Evolutionary conservation across 2,888 invertebrate species (phyloP), one percentile per base, ranked within the genome.

Genomic region (Folsomia candida): DNA sequence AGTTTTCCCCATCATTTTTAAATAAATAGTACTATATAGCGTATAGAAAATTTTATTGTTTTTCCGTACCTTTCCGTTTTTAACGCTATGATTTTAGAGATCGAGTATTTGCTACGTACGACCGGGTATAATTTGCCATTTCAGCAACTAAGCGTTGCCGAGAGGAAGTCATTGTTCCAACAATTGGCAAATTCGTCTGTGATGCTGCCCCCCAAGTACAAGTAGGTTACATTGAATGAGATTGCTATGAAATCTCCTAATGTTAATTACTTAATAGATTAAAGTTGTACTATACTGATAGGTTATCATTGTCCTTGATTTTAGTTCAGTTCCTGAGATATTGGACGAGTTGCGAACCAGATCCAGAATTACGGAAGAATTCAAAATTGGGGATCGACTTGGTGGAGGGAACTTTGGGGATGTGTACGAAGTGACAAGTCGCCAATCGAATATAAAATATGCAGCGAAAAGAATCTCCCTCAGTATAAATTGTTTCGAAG

Each of bases 321-420:
- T 11, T 63, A 79, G 78, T 11, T 73, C 76, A 2, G 70, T 74
- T 37, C 51, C 70, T 1, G 78, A 78, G n/a, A 66, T 79, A 28
- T 77, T 74, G 64, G 62, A 69, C 51, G 72, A 71, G 1, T 68
- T 79, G 6, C 72, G 78, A 6, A 65, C 70, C 1, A 61, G 66
- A n/a, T 76, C 74, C 11, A 75, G 73, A 59, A 74, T 78, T 58
- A 64, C 66, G 60, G 71, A 74, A 37, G 62, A 73, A 4, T 79
- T 77, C 58, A 61, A 64, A 27, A 51, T 71, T 0, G 24, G 54
- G 11, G n/a, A 51, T 0, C n/a, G 9, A 20, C 28, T 79, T 26
- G 79, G 77, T 4, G 66, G 64, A 25, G 79, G 79, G 14, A 67
- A 57, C n/a, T 79, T 67, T 74, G 79, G 79, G 1, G 71, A 72